These are phyloP conservation scores for Cotesia congregata DNA, from an alignment of 2,888 invertebrate species.

Conservation along the genomic window DNA sequence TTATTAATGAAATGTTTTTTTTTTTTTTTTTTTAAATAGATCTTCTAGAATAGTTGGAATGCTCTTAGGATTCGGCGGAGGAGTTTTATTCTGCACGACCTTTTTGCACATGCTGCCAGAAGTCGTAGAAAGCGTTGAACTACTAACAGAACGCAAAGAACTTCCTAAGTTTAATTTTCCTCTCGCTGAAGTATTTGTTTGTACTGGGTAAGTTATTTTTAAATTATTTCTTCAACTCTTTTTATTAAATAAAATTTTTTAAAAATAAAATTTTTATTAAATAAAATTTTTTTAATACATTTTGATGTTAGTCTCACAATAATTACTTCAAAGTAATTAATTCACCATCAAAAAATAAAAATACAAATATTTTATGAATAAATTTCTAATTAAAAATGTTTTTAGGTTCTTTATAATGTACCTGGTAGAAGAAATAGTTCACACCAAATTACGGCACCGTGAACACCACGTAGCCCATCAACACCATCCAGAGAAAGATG, in stretches of 20 bases:
- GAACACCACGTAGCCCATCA: conserved; percentile 43
- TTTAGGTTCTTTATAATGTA: conserved; percentile 67
- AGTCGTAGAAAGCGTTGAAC: conserved; percentile 79
- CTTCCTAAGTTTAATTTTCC: conserved; percentile 75
- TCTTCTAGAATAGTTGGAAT: conserved; percentile 72
- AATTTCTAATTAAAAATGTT: conserved; percentile 8
- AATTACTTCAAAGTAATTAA: no score
- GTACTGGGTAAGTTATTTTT: conserved; percentile 66
- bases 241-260: background rate
- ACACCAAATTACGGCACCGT: conserved; percentile 74
- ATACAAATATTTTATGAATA: background rate
- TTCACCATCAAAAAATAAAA: background rate
- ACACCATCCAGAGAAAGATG: conserved; percentile 50
- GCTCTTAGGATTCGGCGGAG: conserved; percentile 86
- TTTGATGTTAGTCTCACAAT: no score
- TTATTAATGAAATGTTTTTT: background rate
- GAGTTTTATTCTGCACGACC: conserved; percentile 85
- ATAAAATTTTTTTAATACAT: no score
- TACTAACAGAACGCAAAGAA: conserved; percentile 70
- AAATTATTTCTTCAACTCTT: background rate
- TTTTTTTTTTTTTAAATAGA: conserved; percentile 48
- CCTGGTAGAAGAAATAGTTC: conserved; percentile 84
- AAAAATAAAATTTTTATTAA: no score
- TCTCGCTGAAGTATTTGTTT: conserved; percentile 80
- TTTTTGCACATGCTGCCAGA: conserved; percentile 87